A percentile compares a stretch with the other conserved stretches of the same genome.
These are phyloP conservation scores for Eucera pruinosa DNA, from an alignment of 2,888 invertebrate genomes.

Conservation along the genomic window DNA sequence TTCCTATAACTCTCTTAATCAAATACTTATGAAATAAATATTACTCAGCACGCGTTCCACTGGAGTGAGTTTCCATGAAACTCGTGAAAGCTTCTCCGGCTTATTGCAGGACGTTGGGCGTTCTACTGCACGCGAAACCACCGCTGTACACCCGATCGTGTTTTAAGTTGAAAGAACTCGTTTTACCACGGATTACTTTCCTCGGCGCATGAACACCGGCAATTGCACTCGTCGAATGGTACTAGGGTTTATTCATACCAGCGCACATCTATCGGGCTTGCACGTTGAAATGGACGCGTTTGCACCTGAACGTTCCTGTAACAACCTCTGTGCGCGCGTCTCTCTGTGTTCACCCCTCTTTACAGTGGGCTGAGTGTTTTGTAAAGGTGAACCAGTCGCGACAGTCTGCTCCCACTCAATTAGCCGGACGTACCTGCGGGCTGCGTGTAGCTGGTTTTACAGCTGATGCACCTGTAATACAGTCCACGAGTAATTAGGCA, in stretches of 20 bases:
- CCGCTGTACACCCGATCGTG: slow-evolving; percentile 39
- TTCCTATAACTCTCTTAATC: slow-evolving; percentile 22
- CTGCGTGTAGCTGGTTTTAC: slow-evolving; percentile 58
- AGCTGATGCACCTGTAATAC: slow-evolving; percentile 66
- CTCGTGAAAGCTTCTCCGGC: slow-evolving; percentile 29
- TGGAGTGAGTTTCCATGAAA: slow-evolving; percentile 3
- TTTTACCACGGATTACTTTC: slow-evolving; percentile 34
- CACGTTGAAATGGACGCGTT: slow-evolving; percentile 23
- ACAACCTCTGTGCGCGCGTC: slow-evolving; percentile 22
- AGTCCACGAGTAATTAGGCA: slow-evolving; percentile 67
- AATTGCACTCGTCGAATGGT: slow-evolving; percentile 6
- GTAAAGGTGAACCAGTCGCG: slow-evolving; percentile 53
- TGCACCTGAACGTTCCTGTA: slow-evolving; percentile 24
- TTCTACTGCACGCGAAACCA: slow-evolving; percentile 41
- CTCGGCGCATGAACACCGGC: slow-evolving; percentile 1
- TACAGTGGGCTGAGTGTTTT: slow-evolving; percentile 43
- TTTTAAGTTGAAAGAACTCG: slow-evolving; percentile 44
- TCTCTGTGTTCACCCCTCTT: background rate
- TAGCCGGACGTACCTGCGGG: slow-evolving; percentile 62
- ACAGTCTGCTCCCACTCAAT: slow-evolving; percentile 69
- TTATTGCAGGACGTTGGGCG: slow-evolving; percentile 3
- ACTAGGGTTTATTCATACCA: slow-evolving; percentile 13
- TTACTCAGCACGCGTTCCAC: slow-evolving; percentile 41
- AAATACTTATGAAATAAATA: slow-evolving; percentile 33
- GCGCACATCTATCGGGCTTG: background rate